Evolutionary conservation across 2,888 invertebrate species (phyloP), one percentile per base, ranked within the genome.

Genomic region (Drosophila maculinotata): DNA sequence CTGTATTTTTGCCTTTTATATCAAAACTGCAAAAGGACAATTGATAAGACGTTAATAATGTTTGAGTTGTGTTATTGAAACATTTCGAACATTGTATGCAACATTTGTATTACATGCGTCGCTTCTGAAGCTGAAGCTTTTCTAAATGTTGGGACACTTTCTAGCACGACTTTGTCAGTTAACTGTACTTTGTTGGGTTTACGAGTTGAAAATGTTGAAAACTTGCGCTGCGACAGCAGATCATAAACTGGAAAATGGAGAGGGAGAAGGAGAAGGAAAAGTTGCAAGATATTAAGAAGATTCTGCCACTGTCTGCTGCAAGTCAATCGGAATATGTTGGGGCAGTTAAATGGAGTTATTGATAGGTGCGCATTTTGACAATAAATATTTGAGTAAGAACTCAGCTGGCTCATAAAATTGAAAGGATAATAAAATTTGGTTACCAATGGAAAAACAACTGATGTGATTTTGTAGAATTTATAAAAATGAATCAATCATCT

Each of bases 161-260:
- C 60, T n/a, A 48, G 54, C 35, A 60, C 25, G 82, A 79, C 82
- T 85, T 82, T 82, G 69, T 69, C 65, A 48, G 76, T 66, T 56
- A 59, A 72, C 52, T 44, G 71, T 65, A 85, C 86, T 76, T 79
- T 69, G 64, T 76, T 44, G 38, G 53, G n/a, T 76, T 86, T 78
- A 70, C 76, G 72, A 75, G 41, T 66, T 48, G 52, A 36, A 57
- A 69, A 68, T 67, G 54, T 38, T 47, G 2, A 7, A 25, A 41
- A 44, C 53, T 53, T 47, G n/a, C 17, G 26, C 28, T 20, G 23
- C 14, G 30, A 51, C 17, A 47, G 20, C 7, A 31, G 57, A 39
- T 47, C 58, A 65, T 75, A 82, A 85, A 85, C 20, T 33, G 10
- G 20, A 41, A 77, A 57, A 75, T 56, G 65, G 30, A 20, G 12